These are phyloP conservation scores for Drosophila persimilis DNA, from an alignment of 1,140 invertebrate species.

Conservation along the genomic window DNA sequence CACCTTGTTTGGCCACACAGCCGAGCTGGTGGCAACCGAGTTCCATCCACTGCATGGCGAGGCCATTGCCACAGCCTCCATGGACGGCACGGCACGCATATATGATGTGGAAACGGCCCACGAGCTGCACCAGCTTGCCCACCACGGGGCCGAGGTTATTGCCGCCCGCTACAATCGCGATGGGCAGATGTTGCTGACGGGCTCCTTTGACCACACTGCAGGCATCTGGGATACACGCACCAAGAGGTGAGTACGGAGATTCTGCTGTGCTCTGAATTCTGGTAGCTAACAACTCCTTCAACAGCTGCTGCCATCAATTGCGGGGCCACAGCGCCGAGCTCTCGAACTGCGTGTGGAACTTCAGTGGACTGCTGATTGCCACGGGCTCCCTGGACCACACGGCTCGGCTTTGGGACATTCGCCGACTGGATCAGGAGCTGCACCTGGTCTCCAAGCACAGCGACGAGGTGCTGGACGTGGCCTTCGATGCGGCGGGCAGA, in stretches of 20 bases:
- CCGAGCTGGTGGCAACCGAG: slow-evolving; percentile 88
- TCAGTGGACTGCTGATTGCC: slow-evolving; percentile 88
- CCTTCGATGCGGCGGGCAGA: slow-evolving; percentile 89
- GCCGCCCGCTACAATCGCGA: slow-evolving; percentile 88
- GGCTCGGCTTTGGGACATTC: slow-evolving; percentile 89
- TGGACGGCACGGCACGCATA: slow-evolving; percentile 89
- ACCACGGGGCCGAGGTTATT: slow-evolving; percentile 90
- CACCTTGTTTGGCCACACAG: slow-evolving; percentile 89
- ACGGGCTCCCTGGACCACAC: slow-evolving; percentile 90
- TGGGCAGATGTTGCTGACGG: slow-evolving; percentile 89
- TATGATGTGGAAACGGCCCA: slow-evolving; percentile 87
- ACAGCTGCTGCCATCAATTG: slow-evolving; percentile 86
- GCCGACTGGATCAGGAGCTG: slow-evolving; percentile 85
- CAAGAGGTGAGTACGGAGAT: slow-evolving; percentile 85
- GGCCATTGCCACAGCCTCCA: slow-evolving; percentile 88
- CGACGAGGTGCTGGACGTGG: slow-evolving; percentile 90
- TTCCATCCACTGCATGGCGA: slow-evolving; percentile 87
- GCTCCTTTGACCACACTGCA: slow-evolving; percentile 91
- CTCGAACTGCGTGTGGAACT: slow-evolving; percentile 90
- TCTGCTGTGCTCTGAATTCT: not conserved
- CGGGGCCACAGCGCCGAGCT: slow-evolving; percentile 89
- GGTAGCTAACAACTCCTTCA: too few species aligned
- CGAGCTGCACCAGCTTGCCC: slow-evolving; percentile 86
- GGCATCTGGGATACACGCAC: slow-evolving; percentile 89
- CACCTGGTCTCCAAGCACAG: slow-evolving; percentile 87